Evolutionary conservation across 2,113 vertebrate species (phyloP), one percentile per base, ranked within the genome.

Genomic region (Dipodomys merriami): DNA sequence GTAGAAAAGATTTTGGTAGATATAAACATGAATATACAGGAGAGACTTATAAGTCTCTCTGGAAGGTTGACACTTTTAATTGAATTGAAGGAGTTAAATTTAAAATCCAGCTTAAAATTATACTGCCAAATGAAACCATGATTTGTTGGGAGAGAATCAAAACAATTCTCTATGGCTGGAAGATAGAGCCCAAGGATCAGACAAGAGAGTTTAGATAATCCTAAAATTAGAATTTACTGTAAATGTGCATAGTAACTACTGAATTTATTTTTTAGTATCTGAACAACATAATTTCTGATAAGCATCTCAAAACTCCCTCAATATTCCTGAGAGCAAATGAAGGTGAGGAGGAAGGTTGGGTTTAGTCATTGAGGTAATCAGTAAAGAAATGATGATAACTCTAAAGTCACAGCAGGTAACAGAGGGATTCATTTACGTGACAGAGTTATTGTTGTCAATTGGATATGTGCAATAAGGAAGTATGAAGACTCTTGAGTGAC

Each of bases 191-290:
- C n/a, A 83, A 83, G 4, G 64, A 7, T 20, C 11, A 64, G 27
- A 30, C 44, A 44, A 62, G 7, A 72, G 64, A 19, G 2, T 30
- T 15, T 25, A 79, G 33, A 18, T 79, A 91, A 67, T 7, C n/a
- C 25, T n/a, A 25, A 72, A 91, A 72, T 72, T 91, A 77, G 30
- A 87, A 77, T 78, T 82, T 87, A 25, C 78, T 88, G 22, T 88
- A 64, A 73, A 88, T 30, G 3, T 44, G 64, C 33, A 29, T 5
- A 44, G 27, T 60, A 72, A 7, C 18, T 53, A 33, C 33, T 79
- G 57, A 73, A 79, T 57, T 57, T 57, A 67, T 39, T 39, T 33
- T 72, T 94, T 73, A 60, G 29, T 33, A 78, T 64, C 29, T 30
- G 9, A 77, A 23, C 39, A 33, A 74, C n/a, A 39, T 62, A 6